These are phyloP conservation scores for Vesta saturnalis DNA, from an alignment of 2,888 invertebrate species.

Conservation along the genomic window DNA sequence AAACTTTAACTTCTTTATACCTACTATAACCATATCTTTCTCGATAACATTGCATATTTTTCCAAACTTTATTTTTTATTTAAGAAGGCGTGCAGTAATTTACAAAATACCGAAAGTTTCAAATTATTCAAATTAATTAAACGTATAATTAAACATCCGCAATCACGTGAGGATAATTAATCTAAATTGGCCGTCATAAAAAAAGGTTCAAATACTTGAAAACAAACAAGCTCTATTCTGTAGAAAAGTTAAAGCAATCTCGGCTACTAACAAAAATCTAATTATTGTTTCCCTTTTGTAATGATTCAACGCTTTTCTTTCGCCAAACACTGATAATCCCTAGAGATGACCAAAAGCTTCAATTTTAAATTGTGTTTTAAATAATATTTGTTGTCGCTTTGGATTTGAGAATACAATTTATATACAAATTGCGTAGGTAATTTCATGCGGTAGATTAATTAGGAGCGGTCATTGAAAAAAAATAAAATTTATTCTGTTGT, in stretches of 20 bases:
- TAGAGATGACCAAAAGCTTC: neutral
- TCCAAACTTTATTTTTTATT: neutral
- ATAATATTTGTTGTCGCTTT: neutral
- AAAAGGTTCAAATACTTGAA: constrained; percentile 1
- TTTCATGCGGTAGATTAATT: no score
- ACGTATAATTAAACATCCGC: neutral
- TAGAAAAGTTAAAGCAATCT: constrained; percentile 1
- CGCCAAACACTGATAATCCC: neutral
- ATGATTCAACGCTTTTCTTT: neutral
- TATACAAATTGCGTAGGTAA: no score
- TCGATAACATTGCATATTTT: neutral
- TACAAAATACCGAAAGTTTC: neutral
- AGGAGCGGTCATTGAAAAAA: no score
- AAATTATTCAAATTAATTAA: neutral
- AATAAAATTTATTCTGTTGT: neutral
- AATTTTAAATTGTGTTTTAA: neutral
- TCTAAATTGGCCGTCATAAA: neutral
- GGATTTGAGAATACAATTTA: no score
- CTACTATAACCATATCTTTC: neutral
- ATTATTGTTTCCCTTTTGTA: constrained; percentile 1
- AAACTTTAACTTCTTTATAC: constrained; percentile 19
- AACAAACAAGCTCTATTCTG: no score
- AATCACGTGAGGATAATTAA: neutral
- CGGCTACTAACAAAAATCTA: constrained; percentile 1
- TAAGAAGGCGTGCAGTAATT: neutral